Evolutionary conservation across 35 echinoderm and acorn worm species (phyloP).

Genomic region (Eucidaris tribuloides): DNA sequence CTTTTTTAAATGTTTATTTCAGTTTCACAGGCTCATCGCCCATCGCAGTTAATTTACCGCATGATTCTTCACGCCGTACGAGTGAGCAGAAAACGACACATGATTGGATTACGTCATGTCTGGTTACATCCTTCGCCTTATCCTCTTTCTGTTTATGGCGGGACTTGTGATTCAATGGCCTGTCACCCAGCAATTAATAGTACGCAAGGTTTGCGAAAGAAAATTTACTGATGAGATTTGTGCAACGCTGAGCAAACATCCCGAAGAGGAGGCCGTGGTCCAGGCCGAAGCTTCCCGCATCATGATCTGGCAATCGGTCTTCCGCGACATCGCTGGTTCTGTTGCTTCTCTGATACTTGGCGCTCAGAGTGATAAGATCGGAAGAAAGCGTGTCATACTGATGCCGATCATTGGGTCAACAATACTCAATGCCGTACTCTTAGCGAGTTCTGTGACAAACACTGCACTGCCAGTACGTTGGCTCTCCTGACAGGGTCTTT

Average conservation of each 20-base stretch:
- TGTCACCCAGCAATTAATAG: slow-evolving; percentile 60
- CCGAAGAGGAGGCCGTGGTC: slow-evolving; percentile 41
- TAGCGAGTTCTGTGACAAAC: slow-evolving; percentile 4
- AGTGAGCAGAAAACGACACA: too few relatives aligned
- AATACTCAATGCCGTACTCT: slow-evolving; percentile 12
- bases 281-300: slow-evolving; percentile 41
- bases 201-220: slow-evolving; percentile 32
- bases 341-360: slow-evolving; percentile 53
- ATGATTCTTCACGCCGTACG: too few relatives aligned
- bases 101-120: too few relatives aligned
- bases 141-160: slow-evolving; percentile 44
- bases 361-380: slow-evolving; percentile 52
- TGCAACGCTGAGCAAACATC: slow-evolving; percentile 32
- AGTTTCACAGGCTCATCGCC: too few relatives aligned
- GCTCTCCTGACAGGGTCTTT: slow-evolving; percentile 26
- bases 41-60: too few relatives aligned
- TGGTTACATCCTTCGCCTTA: slow-evolving; percentile 9
- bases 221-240: slow-evolving; percentile 35
- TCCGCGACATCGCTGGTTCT: slow-evolving; percentile 34
- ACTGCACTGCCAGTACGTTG: not conserved
- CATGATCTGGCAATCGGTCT: slow-evolving; percentile 29
- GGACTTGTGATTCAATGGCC: slow-evolving; percentile 58
- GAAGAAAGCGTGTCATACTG: slow-evolving; percentile 43
- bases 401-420: slow-evolving; percentile 39
- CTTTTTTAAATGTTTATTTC: too few relatives aligned